A percentile compares a stretch with the other conserved stretches of the same genome.
These are phyloP conservation scores for Acanthurus tractus DNA, from an alignment of 2,797 vertebrate species.

Conservation along the genomic window DNA sequence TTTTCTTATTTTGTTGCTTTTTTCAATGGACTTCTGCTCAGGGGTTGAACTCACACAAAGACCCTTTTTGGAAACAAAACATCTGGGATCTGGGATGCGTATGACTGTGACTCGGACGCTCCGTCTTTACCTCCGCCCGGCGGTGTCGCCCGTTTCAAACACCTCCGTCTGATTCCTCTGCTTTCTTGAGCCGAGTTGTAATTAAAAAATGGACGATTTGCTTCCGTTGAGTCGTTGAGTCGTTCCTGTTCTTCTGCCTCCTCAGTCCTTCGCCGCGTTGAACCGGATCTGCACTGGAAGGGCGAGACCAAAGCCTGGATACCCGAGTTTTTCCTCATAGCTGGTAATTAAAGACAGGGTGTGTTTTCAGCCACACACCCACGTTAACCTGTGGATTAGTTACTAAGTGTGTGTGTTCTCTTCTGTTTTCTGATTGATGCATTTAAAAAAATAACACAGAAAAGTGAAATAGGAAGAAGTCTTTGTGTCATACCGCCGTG, in stretches of 20 bases:
- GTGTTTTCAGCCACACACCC: neutral
- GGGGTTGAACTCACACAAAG: slow-evolving; percentile 70
- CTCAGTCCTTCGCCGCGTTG: slow-evolving; percentile 12
- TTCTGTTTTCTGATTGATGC: no score
- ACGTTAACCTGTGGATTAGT: slow-evolving; percentile 42
- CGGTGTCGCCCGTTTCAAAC: slow-evolving; percentile 34
- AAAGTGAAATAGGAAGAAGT: slow-evolving; percentile 17
- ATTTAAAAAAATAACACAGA: slow-evolving; percentile 15
- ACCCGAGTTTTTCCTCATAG: neutral
- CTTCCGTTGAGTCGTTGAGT: slow-evolving; percentile 28
- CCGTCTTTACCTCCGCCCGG: slow-evolving; percentile 19
- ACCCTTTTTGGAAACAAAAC: slow-evolving; percentile 52
- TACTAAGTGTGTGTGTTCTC: slow-evolving; percentile 15
- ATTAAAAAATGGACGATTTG: slow-evolving; percentile 28
- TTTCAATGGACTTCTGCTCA: slow-evolving; percentile 72
- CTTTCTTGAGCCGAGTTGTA: slow-evolving; percentile 31
- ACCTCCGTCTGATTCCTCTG: slow-evolving; percentile 34
- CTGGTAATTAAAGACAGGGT: neutral
- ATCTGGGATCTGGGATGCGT: no score
- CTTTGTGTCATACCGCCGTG: slow-evolving; percentile 52
- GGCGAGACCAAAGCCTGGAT: slow-evolving; percentile 29
- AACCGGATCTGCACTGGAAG: slow-evolving; percentile 42
- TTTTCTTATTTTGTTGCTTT: slow-evolving; percentile 12
- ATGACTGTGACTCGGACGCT: slow-evolving; percentile 50
- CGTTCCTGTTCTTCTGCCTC: slow-evolving; percentile 20